Conservation (phyloP, 2,113 vertebrate species). For the Eptatretus burgeri region DNA sequence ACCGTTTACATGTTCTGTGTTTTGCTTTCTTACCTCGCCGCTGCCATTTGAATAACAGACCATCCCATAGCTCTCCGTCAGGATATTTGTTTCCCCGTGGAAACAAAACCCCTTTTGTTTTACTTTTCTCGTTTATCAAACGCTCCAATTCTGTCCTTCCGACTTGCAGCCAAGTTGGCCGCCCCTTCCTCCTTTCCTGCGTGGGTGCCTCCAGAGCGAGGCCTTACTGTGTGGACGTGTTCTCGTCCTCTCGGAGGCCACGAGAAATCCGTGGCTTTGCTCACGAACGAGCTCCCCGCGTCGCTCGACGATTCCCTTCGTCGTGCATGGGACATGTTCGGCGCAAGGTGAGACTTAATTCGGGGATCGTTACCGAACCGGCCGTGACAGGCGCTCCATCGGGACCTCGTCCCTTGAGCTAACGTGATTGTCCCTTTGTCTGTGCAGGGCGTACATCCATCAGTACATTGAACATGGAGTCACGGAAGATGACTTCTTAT, state of each 20-base stretch:
- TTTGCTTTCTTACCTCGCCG: no score
- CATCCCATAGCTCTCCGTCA: no score
- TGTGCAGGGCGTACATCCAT: neutral
- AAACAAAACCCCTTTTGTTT: no score
- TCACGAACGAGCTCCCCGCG: neutral
- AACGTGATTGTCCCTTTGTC: neutral
- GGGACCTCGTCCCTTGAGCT: no score
- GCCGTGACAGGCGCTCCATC: no score
- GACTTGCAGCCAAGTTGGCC: neutral
- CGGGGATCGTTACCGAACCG: no score
- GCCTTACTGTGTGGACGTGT: neutral
- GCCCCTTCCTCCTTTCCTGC: neutral
- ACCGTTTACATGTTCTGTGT: no score
- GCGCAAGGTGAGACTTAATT: neutral
- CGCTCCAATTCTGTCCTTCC: no score
- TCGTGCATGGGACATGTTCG: neutral
- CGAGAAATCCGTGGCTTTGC: neutral
- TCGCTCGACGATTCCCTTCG: neutral
- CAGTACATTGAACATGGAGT: conserved; percentile 1
- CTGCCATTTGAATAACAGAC: no score
- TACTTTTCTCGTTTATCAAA: no score
- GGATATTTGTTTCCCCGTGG: no score
- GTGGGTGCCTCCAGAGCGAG: neutral
- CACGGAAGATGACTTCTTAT: neutral
- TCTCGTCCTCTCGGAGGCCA: neutral